Evolutionary conservation across 2,113 vertebrate genomes (phyloP).

Genomic region (Dinomys branickii): DNA sequence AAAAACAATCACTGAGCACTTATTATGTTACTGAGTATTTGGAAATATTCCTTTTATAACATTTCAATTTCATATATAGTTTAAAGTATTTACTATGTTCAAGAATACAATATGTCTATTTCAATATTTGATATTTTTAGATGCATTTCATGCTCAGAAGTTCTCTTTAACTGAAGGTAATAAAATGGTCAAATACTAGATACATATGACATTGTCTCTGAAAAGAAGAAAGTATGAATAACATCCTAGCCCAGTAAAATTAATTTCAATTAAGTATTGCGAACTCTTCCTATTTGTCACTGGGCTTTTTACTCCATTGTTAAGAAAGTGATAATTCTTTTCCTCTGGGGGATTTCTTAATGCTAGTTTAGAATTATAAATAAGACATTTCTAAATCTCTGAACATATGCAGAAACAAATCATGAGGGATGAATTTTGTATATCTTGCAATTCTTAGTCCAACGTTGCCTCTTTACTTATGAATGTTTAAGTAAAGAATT

Average conservation of each 20-base stretch:
- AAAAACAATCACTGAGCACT: constrained; percentile 47
- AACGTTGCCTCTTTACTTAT: neutral
- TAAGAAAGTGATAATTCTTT: neutral
- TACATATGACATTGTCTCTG: neutral
- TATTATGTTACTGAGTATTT: constrained; percentile 17
- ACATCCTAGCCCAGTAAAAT: neutral
- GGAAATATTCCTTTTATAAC: neutral
- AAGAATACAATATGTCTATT: neutral
- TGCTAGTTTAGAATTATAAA: constrained; percentile 39
- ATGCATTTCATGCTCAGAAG: neutral
- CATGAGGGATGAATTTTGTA: constrained; percentile 34
- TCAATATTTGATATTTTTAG: neutral
- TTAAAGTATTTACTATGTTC: neutral
- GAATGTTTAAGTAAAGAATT: constrained; percentile 37
- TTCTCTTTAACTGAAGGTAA: constrained; percentile 9
- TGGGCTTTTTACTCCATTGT: neutral
- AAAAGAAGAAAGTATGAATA: neutral
- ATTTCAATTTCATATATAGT: constrained; percentile 22
- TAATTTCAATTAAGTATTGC: constrained; percentile 48
- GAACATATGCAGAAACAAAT: constrained; percentile 36
- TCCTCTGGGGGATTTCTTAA: constrained; percentile 5
- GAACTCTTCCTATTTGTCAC: neutral
- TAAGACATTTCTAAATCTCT: constrained; percentile 41
- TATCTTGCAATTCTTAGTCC: constrained; percentile 8
- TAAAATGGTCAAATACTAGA: neutral